Conservation (phyloP, 2,888 invertebrate species). For the Melinaea menophilus region DNA sequence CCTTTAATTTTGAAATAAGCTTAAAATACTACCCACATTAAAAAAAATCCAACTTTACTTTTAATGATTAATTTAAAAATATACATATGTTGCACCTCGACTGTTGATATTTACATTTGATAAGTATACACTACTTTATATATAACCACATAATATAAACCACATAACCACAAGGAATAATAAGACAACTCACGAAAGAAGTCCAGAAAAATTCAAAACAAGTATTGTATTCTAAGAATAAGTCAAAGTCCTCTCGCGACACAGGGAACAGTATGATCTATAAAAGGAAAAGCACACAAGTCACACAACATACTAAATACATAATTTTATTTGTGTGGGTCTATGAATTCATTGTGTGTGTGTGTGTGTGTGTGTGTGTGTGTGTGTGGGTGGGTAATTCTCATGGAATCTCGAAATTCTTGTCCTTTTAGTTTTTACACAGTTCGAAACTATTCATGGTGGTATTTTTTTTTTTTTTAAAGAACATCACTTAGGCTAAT, state of each 20-base stretch:
- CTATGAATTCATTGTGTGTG: neutral
- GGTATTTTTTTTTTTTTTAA: no score
- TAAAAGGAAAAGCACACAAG: slow-evolving; percentile 2
- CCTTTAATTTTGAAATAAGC: slow-evolving; percentile 8
- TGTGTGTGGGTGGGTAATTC: no score
- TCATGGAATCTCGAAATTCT: no score
- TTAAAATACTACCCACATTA: neutral
- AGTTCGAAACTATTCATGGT: no score
- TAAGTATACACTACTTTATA: neutral
- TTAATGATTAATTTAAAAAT: no score
- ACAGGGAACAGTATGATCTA: slow-evolving; percentile 34
- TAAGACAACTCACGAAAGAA: neutral
- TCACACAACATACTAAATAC: neutral
- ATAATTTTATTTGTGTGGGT: neutral
- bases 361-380: no score
- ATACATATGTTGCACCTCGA: no score
- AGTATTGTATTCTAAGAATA: slow-evolving; percentile 31
- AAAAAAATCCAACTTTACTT: no score
- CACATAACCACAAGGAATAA: neutral
- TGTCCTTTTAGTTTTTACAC: no score
- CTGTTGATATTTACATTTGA: no score
- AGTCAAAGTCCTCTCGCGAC: slow-evolving; percentile 23
- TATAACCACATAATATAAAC: neutral
- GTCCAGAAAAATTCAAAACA: slow-evolving; percentile 11
- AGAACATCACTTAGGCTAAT: no score